A percentile compares a stretch with the other conserved stretches of the same genome.
phyloP scores from a whole-genome alignment of 2,113 vertebrate genomes.

The Coptodon rendalli region DNA sequence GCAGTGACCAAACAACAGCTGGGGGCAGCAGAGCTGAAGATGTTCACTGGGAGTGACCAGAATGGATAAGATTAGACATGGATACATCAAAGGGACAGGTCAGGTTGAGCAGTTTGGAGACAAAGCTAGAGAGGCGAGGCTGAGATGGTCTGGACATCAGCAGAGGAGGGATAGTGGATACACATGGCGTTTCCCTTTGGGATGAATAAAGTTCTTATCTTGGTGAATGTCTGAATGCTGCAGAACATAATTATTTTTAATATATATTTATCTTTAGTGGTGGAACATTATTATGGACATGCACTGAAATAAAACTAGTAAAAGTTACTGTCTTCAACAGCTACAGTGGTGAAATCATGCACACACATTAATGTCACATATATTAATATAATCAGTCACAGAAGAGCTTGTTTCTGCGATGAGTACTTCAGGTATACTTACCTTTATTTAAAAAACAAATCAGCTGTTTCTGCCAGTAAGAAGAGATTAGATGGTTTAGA shows the following conservation, averaged over 20 bases:
- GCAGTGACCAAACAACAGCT: not conserved
- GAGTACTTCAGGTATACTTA: not conserved
- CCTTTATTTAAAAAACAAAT: not conserved
- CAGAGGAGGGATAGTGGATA: not conserved
- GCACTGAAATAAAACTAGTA: not conserved
- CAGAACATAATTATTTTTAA: not conserved
- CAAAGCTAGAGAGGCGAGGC: not conserved
- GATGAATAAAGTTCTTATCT: not conserved
- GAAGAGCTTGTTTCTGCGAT: not conserved
- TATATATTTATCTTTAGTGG: not conserved
- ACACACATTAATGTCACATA: not conserved
- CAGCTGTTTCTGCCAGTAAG: not conserved
- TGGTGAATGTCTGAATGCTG: not conserved
- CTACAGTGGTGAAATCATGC: not conserved
- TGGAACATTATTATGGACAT: not conserved
- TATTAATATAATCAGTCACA: fast-evolving
- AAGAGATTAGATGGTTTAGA: not conserved
- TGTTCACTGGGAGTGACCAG: not conserved
- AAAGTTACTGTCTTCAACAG: not conserved
- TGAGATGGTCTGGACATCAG: not conserved
- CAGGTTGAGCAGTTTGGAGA: fast-evolving
- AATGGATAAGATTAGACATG: fast-evolving
- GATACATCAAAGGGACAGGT: not conserved
- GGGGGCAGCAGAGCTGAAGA: not conserved
- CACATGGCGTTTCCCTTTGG: fast-evolving